phyloP scores from a whole-genome alignment of 1,140 invertebrate genomes.

The Nephila pilipes region DNA sequence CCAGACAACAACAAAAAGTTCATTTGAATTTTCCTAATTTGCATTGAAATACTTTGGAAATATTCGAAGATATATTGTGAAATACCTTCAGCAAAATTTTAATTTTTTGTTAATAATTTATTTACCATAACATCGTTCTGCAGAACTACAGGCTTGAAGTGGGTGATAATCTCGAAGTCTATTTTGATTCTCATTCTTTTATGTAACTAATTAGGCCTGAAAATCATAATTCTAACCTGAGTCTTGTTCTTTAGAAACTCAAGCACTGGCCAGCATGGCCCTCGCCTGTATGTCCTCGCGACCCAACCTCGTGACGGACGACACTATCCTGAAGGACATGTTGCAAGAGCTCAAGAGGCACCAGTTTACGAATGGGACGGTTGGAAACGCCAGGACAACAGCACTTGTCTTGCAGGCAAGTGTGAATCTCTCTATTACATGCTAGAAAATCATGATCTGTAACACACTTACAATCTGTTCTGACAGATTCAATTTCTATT shows the following conservation, averaged over 20 bases:
- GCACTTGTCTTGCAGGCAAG: constrained; percentile 2
- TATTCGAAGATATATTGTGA: no score
- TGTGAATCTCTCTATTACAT: not conserved
- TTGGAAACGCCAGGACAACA: not conserved
- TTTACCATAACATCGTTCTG: no score
- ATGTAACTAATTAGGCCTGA: not conserved
- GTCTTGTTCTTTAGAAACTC: not conserved
- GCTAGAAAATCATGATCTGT: no score
- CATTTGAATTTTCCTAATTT: no score
- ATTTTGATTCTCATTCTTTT: not conserved
- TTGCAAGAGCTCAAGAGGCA: no score
- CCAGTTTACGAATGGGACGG: not conserved
- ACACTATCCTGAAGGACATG: not conserved
- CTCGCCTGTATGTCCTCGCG: not conserved
- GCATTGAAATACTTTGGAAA: no score
- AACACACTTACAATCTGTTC: no score
- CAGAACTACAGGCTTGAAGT: no score
- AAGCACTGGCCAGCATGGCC: not conserved
- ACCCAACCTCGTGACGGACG: not conserved
- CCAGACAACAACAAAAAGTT: no score
- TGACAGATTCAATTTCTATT: no score
- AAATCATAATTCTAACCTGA: not conserved
- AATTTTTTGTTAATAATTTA: no score
- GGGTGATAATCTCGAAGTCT: not conserved
- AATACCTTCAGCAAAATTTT: no score